A percentile compares a stretch with the other conserved stretches of the same genome.
phyloP scores from a whole-genome alignment of 2,888 invertebrate genomes.

The Drosophila koepferae region DNA sequence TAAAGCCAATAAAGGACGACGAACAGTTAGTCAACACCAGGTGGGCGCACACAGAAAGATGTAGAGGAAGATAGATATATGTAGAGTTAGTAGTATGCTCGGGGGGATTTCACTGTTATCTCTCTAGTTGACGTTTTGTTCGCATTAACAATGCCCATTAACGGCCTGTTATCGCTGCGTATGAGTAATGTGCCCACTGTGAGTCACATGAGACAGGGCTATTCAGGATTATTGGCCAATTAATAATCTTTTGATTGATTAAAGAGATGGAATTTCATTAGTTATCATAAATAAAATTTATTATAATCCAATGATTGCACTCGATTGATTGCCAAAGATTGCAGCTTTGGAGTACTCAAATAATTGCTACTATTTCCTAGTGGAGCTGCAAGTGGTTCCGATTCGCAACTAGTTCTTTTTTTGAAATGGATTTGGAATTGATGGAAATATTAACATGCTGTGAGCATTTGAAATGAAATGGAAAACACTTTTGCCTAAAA shows the following conservation, averaged over 20 bases:
- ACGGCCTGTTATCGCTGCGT: conserved; percentile 9
- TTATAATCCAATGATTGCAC: not conserved
- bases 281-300: not conserved
- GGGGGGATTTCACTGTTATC: conserved; percentile 4
- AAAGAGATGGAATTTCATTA: not conserved
- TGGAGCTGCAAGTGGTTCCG: not conserved
- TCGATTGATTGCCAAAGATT: not conserved
- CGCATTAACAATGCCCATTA: not conserved
- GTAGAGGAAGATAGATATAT: not conserved
- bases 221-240: conserved; percentile 17
- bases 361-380: not conserved
- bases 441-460: too few relatives aligned
- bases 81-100: too few relatives aligned
- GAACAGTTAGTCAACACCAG: conserved; percentile 5
- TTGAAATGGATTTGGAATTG: too few relatives aligned
- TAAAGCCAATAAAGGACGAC: conserved; percentile 32
- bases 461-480: too few relatives aligned
- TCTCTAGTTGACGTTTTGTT: not conserved
- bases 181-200: conserved; percentile 9
- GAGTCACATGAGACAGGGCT: conserved; percentile 13
- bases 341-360: not conserved
- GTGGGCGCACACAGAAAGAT: not conserved
- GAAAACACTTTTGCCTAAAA: too few relatives aligned
- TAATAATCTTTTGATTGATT: not conserved
- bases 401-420: not conserved